phyloP scores from a whole-genome alignment of 1,140 invertebrate genomes.

The Drosophila asahinai region DNA sequence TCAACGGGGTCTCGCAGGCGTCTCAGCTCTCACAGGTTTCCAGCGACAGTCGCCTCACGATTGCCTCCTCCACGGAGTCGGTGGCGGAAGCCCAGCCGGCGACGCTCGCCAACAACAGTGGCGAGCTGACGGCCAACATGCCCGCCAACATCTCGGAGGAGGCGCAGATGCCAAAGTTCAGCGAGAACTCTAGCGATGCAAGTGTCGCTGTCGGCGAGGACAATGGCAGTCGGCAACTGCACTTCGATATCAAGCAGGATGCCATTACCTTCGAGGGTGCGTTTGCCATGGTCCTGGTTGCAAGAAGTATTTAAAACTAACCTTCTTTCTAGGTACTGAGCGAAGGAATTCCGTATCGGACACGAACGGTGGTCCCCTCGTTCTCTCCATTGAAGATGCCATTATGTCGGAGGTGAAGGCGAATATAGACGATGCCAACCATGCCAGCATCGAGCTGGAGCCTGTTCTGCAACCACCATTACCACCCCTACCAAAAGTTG shows the following conservation, averaged over 20 bases:
- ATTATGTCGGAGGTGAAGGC: constrained; percentile 73
- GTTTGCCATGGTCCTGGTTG: background rate
- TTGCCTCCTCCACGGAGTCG: constrained; percentile 54
- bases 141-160: constrained; percentile 70
- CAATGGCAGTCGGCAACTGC: constrained; percentile 49
- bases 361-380: constrained; percentile 9
- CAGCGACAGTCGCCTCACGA: constrained; percentile 87
- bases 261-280: constrained; percentile 82
- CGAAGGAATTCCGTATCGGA: constrained; percentile 59
- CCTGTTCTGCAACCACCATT: background rate
- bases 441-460: constrained; percentile 32
- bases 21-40: constrained; percentile 88
- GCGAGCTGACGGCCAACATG: constrained; percentile 44
- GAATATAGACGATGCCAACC: constrained; percentile 50
- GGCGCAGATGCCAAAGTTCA: constrained; percentile 83
- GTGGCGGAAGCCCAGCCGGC: constrained; percentile 34
- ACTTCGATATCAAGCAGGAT: constrained; percentile 84
- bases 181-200: constrained; percentile 72
- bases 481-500: background rate
- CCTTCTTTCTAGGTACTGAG: constrained; percentile 67
- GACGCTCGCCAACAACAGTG: constrained; percentile 17
- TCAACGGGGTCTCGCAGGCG: constrained; percentile 78
- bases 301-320: background rate
- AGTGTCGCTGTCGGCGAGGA: background rate
- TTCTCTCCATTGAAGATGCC: constrained; percentile 68